These are phyloP conservation scores for Xenentodon cancila DNA, from an alignment of 2,797 vertebrate species.

Conservation along the genomic window DNA sequence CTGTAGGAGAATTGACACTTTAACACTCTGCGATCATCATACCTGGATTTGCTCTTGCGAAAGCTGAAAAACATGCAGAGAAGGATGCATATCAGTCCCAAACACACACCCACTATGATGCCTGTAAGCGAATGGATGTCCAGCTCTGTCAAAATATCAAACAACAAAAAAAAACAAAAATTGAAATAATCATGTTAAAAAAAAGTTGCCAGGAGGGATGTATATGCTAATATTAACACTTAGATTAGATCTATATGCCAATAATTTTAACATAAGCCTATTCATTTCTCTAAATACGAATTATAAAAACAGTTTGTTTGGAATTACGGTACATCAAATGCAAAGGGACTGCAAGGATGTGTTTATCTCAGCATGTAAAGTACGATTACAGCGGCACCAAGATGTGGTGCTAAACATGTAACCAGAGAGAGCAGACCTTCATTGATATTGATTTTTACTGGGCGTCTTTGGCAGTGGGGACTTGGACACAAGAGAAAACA, in stretches of 20 bases:
- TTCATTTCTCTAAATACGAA: background rate
- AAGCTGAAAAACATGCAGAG: conserved; percentile 97
- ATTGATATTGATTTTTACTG: conserved; percentile 61
- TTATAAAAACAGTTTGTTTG: background rate
- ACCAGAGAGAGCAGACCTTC: conserved; percentile 27
- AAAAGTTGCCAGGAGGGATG: no score
- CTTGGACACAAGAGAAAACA: conserved; percentile 58
- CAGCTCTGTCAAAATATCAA: conserved; percentile 82
- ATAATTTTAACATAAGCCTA: background rate
- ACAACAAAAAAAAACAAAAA: conserved; percentile 20
- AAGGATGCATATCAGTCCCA: conserved; percentile 94
- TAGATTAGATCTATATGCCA: no score
- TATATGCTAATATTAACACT: no score
- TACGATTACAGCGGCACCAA: conserved; percentile 9
- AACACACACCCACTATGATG: conserved; percentile 95
- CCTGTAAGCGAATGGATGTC: conserved; percentile 94
- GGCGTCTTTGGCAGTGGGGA: conserved; percentile 46
- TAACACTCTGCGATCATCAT: background rate
- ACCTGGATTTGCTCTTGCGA: conserved; percentile 90
- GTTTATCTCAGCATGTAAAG: conserved; percentile 16
- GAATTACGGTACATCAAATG: no score
- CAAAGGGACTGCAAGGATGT: no score
- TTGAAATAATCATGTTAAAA: background rate
- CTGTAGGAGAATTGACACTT: background rate
- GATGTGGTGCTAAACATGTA: conserved; percentile 13